Evolutionary conservation across 1,140 invertebrate genomes (phyloP), one percentile per base, ranked within the genome.

Genomic region (Heliconius nattereri): DNA sequence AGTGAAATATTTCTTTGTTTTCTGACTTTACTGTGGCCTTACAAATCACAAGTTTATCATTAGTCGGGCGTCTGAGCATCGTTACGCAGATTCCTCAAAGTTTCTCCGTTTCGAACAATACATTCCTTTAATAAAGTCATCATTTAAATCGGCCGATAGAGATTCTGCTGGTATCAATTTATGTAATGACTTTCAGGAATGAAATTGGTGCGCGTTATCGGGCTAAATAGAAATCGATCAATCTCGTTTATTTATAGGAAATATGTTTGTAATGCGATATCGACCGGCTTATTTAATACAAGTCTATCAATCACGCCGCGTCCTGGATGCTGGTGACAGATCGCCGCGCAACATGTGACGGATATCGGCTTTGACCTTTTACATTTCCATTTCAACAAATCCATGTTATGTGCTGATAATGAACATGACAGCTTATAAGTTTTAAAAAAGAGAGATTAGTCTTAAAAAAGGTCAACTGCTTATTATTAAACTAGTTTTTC

Each of bases 1-100:
- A 93, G 88, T 93, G 91, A 94, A 93, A 94, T 94, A 93, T 93
- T 93, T 93, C 92, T 94, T 94, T 94, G 93, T 94, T 94, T 94
- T 93, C 90, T 89, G 90, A 85, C 87, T 93, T 85, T 85, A 85
- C 81, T 82, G 87, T 82, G 87, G 85, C 89, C 88, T 92, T 91
- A 92, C 90, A 91, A 90, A 92, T 91, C 89, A 89, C 83, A 89
- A 91, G 89, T 92, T 89, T 86, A 84, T 86, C 87, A 91, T 91
- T 89, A 91, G 82, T 80, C 81, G 79, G 54, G 60, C 60, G 80
- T 80, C 84, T 78, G 79, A 75, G 76, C 79, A 76, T 80, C 76
- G 70, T 81, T 83, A 77, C 73, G 73, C 52, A 54, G 73, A 76
- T 45, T 60, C 77, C 52, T 26, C 76, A 66, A 77, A 77, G 45